Conservation (phyloP, 2,888 invertebrate species). For the Drosophila tanythrix region DNA sequence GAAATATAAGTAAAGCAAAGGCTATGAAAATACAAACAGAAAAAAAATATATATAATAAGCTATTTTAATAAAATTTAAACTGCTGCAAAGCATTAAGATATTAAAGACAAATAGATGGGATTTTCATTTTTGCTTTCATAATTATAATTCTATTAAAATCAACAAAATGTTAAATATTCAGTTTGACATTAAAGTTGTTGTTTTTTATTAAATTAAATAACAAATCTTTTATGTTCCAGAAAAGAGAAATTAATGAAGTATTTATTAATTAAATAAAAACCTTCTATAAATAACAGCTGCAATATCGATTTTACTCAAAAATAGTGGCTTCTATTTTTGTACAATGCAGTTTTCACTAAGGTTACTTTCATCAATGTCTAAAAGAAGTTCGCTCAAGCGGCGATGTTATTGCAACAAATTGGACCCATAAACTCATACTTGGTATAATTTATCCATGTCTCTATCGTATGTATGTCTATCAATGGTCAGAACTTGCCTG, state of each 20-base stretch:
- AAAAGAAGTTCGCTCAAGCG: background rate
- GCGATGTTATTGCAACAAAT: conserved; percentile 25
- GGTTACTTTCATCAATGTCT: background rate
- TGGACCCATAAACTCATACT: conserved; percentile 31
- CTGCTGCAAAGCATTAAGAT: conserved; percentile 42
- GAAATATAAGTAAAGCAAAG: conserved; percentile 59
- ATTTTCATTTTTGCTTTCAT: conserved; percentile 21
- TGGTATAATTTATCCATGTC: conserved; percentile 40
- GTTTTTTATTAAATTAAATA: background rate
- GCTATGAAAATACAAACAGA: conserved; percentile 5
- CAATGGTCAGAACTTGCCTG: conserved; percentile 42
- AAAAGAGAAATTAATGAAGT: background rate
- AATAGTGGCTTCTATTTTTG: background rate
- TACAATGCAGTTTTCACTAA: background rate
- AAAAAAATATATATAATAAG: conserved; percentile 22
- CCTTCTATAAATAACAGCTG: background rate
- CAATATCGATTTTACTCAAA: background rate
- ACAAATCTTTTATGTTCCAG: background rate
- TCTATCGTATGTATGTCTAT: conserved; percentile 12
- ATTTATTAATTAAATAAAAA: background rate
- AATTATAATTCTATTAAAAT: conserved; percentile 25
- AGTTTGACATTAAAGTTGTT: conserved; percentile 4
- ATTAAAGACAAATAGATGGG: conserved; percentile 58
- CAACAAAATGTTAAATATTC: conserved; percentile 16
- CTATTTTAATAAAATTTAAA: conserved; percentile 37